Evolutionary conservation across 2,888 invertebrate genomes (phyloP).

Genomic region (Dryococelus australis): DNA sequence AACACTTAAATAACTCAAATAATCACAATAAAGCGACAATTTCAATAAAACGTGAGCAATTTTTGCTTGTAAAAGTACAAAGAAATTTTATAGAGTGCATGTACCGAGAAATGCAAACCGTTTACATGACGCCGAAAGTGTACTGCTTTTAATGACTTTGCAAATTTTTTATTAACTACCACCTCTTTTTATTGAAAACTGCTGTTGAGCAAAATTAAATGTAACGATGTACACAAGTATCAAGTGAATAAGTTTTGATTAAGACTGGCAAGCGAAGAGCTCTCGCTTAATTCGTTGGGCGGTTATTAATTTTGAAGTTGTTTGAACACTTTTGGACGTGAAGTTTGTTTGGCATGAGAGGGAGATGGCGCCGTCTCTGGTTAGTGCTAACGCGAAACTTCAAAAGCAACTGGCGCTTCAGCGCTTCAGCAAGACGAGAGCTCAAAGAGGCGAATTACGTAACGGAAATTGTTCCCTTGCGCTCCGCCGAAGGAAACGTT

Average conservation of each 20-base stretch:
- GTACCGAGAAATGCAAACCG: no score
- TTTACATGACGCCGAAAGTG: no score
- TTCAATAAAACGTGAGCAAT: no score
- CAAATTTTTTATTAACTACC: no score
- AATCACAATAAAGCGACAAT: no score
- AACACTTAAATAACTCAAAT: no score
- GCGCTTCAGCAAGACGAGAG: slow-evolving; percentile 7
- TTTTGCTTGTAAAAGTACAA: no score
- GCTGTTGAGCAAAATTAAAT: background rate
- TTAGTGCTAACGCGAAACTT: background rate
- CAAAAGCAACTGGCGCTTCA: background rate
- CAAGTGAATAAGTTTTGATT: background rate
- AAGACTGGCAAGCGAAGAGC: background rate
- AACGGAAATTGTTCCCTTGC: slow-evolving; percentile 4
- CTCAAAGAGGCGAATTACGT: slow-evolving; percentile 5
- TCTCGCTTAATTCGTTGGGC: background rate
- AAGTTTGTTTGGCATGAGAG: background rate
- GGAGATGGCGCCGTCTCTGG: background rate
- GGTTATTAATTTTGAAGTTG: background rate
- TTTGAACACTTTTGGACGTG: background rate
- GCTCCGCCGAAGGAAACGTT: background rate
- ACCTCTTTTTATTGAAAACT: no score
- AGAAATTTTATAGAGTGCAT: no score
- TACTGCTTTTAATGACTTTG: no score
- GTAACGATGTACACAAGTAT: background rate